A percentile compares a stretch with the other conserved stretches of the same genome.
These are phyloP conservation scores for Phylloscopus whistleri DNA, from an alignment of 2,113 vertebrate genomes.

Conservation along the genomic window DNA sequence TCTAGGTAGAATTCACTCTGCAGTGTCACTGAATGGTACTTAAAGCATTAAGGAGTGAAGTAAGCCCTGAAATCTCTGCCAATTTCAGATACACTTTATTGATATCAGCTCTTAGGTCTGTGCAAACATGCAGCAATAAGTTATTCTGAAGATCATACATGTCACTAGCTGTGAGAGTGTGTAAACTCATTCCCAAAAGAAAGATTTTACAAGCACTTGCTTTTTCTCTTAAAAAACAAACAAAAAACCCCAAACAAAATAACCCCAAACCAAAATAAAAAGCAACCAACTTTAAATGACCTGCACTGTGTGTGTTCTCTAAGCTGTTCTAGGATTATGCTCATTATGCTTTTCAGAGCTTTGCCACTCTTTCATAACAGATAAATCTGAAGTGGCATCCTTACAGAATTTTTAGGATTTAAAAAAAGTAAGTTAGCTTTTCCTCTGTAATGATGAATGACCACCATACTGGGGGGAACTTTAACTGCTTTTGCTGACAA, in stretches of 20 bases:
- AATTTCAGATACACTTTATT: neutral
- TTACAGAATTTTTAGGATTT: neutral
- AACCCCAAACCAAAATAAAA: neutral
- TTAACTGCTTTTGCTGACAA: neutral
- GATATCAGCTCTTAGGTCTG: neutral
- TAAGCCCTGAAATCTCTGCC: neutral
- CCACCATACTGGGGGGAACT: fast-evolving
- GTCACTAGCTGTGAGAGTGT: neutral
- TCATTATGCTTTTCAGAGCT: neutral
- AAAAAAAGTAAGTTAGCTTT: neutral
- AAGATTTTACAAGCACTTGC: neutral
- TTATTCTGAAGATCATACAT: neutral
- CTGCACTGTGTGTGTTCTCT: neutral
- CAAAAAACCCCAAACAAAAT: neutral
- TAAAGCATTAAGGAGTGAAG: neutral
- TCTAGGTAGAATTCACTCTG: neutral
- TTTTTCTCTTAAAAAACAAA: neutral
- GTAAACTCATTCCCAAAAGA: neutral
- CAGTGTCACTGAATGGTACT: neutral
- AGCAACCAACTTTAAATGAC: neutral
- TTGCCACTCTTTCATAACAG: neutral
- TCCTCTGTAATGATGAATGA: neutral
- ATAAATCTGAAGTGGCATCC: neutral
- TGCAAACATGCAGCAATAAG: neutral
- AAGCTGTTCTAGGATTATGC: neutral